Percentiles rank a stretch among this genome's conserved stretches.
These are phyloP conservation scores for Zonotrichia albicollis DNA, from an alignment of 2,797 vertebrate species.

Conservation along the genomic window DNA sequence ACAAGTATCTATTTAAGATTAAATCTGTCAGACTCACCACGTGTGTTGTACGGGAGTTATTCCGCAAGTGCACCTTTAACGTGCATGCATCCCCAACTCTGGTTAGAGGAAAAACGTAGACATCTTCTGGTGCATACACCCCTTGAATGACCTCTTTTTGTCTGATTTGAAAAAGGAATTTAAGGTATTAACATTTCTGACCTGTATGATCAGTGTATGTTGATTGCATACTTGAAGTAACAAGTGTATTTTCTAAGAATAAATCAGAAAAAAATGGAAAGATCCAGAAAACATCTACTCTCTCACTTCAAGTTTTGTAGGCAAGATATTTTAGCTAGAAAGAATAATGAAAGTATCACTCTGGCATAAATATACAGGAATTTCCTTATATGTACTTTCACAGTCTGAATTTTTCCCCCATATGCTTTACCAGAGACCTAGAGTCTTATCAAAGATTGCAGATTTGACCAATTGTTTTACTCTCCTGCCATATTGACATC, in stretches of 20 bases:
- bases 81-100: conserved; percentile 82
- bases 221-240: not conserved
- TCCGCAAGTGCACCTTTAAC: conserved; percentile 91
- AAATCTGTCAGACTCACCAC: conserved; percentile 76
- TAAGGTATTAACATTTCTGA: not conserved
- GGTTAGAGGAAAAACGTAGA: conserved; percentile 85
- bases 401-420: not conserved
- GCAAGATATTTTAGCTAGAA: not conserved
- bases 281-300: not conserved
- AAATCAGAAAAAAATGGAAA: not conserved
- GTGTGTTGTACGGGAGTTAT: conserved; percentile 86
- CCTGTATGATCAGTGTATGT: not conserved
- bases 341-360: not conserved
- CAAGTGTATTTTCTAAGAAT: not conserved
- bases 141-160: conserved; percentile 76
- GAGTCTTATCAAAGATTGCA: not conserved
- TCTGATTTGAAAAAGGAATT: conserved; percentile 64
- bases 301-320: not conserved
- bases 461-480: not conserved
- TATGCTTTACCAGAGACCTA: not conserved
- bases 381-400: not conserved
- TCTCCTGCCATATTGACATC: not conserved
- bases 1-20: not conserved
- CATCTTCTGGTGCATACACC: conserved; percentile 85
- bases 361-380: not conserved